A percentile compares a stretch with the other conserved stretches of the same genome.
phyloP scores from a whole-genome alignment of 2,888 invertebrate species.

The Coenonympha arcania region DNA sequence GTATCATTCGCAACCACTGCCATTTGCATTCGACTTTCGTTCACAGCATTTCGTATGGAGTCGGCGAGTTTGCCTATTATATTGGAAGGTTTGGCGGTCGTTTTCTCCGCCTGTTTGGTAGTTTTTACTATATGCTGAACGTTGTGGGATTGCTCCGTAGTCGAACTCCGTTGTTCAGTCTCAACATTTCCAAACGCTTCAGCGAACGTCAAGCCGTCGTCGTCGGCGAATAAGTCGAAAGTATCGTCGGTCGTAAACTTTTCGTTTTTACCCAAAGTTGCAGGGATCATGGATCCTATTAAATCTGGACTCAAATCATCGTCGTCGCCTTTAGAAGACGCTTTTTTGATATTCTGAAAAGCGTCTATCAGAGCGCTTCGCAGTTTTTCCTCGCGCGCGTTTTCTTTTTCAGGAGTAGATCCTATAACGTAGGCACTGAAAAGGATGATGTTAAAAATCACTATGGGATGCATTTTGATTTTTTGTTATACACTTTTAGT shows the following conservation, averaged over 20 bases:
- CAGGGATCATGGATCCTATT: conserved; percentile 48
- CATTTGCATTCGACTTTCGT: conserved; percentile 52
- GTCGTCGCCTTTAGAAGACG: conserved; percentile 57
- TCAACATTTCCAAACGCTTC: conserved; percentile 47
- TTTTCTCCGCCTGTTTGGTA: conserved; percentile 44
- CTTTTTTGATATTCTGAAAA: conserved; percentile 65
- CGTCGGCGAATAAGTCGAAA: conserved; percentile 59
- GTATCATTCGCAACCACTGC: conserved; percentile 33
- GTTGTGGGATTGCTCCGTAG: conserved; percentile 63
- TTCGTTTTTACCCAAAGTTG: conserved; percentile 36
- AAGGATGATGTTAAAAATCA: conserved; percentile 41
- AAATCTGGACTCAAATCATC: conserved; percentile 53
- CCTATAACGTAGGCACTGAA: conserved; percentile 49
- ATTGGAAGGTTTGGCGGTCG: conserved; percentile 47
- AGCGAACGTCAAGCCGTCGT: conserved; percentile 60
- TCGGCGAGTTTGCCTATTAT: conserved; percentile 51
- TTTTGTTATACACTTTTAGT: conserved; percentile 39
- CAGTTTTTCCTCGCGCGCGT: conserved; percentile 59
- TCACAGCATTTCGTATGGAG: conserved; percentile 51
- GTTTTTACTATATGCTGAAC: conserved; percentile 66
- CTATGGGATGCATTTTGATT: conserved; percentile 51
- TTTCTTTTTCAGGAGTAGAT: conserved; percentile 46
- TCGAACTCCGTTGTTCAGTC: conserved; percentile 41
- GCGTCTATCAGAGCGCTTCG: conserved; percentile 64
- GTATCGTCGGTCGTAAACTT: conserved; percentile 44